Percentiles rank a stretch among this genome's conserved stretches.
Evolutionary conservation across 2,888 invertebrate species (phyloP).

Genomic region (Apomyelois bistriatella): DNA sequence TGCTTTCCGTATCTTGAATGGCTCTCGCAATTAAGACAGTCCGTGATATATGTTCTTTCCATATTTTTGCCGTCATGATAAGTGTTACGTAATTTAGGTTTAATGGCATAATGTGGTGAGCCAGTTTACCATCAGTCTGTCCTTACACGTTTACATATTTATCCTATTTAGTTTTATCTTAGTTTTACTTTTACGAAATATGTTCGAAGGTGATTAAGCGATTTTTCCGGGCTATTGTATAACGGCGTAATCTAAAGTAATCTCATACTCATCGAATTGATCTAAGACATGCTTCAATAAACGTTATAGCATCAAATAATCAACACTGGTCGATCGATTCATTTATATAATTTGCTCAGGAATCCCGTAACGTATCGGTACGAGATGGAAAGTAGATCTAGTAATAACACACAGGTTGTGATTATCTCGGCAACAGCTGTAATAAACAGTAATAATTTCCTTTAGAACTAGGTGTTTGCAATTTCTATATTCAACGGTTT

Average conservation of each 20-base stretch:
- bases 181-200: neutral
- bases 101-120: constrained; percentile 4
- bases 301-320: constrained; percentile 5
- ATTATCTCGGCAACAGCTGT: constrained; percentile 41
- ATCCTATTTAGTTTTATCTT: neutral
- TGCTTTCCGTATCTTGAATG: constrained; percentile 17
- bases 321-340: constrained; percentile 12
- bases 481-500: constrained; percentile 42
- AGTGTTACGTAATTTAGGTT: constrained; percentile 4
- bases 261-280: constrained; percentile 1
- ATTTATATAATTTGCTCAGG: constrained; percentile 17
- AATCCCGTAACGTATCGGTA: constrained; percentile 26
- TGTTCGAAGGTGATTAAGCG: neutral
- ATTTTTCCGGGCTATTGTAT: constrained; percentile 10
- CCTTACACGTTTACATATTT: neutral
- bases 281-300: constrained; percentile 7
- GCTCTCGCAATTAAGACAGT: constrained; percentile 21
- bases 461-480: constrained; percentile 47
- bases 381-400: constrained; percentile 46
- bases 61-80: constrained; percentile 8
- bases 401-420: constrained; percentile 37
- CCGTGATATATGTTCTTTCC: constrained; percentile 6
- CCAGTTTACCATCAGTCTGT: neutral
- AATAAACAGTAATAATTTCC: constrained; percentile 50
- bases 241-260: constrained; percentile 2